Base-by-base conservation (phyloP, 2,797 vertebrate genomes). In the Acomys russatus region DNA sequence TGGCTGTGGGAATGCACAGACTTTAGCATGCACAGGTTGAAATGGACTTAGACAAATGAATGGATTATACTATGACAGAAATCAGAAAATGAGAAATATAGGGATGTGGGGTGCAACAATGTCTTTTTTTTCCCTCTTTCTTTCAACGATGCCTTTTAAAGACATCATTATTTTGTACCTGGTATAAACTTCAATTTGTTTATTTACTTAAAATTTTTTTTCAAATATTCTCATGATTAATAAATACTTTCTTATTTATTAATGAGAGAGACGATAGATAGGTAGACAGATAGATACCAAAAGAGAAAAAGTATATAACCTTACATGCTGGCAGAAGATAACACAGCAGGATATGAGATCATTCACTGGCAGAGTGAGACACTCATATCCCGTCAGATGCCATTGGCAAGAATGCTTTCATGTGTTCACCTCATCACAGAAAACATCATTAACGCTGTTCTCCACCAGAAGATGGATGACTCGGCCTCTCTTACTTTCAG, bases 351-450 rank as follows among this genome's bases (percentile, higher is more conserved):
- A 44, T 3, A 64, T 74, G 93, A 44, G 66, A 30, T 54, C 84
- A 96, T 96, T 95, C 93, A 51, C 89, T 95, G 96, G 96, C 80
- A 66, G 49, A 89, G 82, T 68, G 74, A 97, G 97, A 92, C 97
- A 96, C 96, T 97, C 96, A 92, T 90, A 95, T 68, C 83, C 82
- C 88, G 88, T 96, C 78, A 89, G 91, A 91, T 92, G 92, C 91
- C 30, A 35, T 89, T 30, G 68, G 85, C 94, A 97, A 96, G 97
- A 95, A 97, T 93, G 88, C 92, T 98, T 98, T 96, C 87, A 82
- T 97, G 96, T 92, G 90, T 98, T 96, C 88, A 89, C 95, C 84
- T 90, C 94, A 64, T 97, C 97, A 97, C 86, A 80, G 96, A 97
- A 97, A 95, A 79, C 90, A 92, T 97, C 97, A 90, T 93, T 73